Conservation (phyloP, 2,797 vertebrate species). For the Falco cherrug region DNA sequence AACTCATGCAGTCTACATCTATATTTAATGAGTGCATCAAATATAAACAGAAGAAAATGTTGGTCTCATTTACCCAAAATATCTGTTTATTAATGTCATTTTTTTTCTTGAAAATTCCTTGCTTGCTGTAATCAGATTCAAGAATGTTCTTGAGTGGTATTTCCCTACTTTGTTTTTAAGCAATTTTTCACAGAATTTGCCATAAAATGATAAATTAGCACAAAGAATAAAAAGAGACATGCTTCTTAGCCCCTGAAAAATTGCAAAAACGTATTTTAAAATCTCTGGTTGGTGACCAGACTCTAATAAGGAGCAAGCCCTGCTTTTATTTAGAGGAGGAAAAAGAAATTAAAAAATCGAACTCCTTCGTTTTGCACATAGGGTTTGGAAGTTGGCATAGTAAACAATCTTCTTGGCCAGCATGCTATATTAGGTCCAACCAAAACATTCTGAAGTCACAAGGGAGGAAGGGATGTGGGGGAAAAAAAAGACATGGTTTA, state of each 20-base stretch:
- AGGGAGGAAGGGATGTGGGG: neutral
- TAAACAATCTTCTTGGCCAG: neutral
- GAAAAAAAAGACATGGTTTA: accelerated
- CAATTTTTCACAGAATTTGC: neutral
- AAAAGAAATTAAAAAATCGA: neutral
- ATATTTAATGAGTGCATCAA: slow-evolving; percentile 6
- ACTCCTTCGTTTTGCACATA: neutral
- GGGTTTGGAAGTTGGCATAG: neutral
- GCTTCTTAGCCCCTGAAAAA: neutral
- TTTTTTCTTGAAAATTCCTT: neutral
- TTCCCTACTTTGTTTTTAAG: neutral
- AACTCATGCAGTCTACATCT: neutral
- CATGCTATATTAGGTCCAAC: neutral
- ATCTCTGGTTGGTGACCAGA: neutral
- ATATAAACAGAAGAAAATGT: neutral
- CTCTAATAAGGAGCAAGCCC: neutral
- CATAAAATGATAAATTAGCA: neutral
- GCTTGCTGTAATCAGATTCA: neutral
- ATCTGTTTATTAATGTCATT: neutral
- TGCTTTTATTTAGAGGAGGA: neutral
- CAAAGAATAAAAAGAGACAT: neutral
- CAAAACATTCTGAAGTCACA: neutral
- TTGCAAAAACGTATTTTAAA: neutral
- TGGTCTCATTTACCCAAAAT: neutral
- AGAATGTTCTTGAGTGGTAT: neutral